These are phyloP conservation scores for Hirtodrosophila alboralis DNA, from an alignment of 2,888 invertebrate genomes.

Conservation along the genomic window DNA sequence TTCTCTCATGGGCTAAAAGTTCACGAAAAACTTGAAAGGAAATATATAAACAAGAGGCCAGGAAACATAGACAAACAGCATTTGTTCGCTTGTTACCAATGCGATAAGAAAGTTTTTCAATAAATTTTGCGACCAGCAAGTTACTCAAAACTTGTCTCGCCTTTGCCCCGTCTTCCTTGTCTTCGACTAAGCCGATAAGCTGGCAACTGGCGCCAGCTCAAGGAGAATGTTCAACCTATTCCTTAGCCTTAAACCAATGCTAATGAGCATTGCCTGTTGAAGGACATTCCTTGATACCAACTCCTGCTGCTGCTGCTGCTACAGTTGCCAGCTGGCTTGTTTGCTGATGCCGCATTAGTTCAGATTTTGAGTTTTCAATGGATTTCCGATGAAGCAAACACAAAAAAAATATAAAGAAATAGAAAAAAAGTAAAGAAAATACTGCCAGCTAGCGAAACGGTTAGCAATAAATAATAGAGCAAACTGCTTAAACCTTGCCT, in stretches of 20 bases:
- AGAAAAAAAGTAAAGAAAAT: constrained; percentile 12
- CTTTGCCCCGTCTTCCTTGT: too few species aligned
- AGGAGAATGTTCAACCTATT: background rate
- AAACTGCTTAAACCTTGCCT: constrained; percentile 75
- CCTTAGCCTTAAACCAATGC: constrained; percentile 42
- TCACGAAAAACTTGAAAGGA: constrained; percentile 61
- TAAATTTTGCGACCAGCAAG: constrained; percentile 70
- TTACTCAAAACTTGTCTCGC: constrained; percentile 69
- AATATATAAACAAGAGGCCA: constrained; percentile 60
- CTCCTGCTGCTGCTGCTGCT: background rate
- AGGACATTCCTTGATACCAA: constrained; percentile 51
- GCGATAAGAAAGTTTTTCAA: constrained; percentile 80
- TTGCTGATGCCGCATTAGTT: constrained; percentile 76
- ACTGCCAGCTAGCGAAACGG: constrained; percentile 60
- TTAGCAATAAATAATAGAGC: constrained; percentile 73
- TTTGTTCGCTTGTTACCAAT: constrained; percentile 57
- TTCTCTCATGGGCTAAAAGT: constrained; percentile 54
- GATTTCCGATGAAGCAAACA: constrained; percentile 39
- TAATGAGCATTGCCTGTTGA: constrained; percentile 60
- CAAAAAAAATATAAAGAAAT: background rate
- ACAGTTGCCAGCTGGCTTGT: constrained; percentile 45
- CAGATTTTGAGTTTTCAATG: constrained; percentile 72
- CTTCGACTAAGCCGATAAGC: constrained; percentile 66
- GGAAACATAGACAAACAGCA: constrained; percentile 42
- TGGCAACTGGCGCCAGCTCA: constrained; percentile 52